Conservation (phyloP, 2,888 invertebrate genomes). For the Drosophila emarginata region DNA sequence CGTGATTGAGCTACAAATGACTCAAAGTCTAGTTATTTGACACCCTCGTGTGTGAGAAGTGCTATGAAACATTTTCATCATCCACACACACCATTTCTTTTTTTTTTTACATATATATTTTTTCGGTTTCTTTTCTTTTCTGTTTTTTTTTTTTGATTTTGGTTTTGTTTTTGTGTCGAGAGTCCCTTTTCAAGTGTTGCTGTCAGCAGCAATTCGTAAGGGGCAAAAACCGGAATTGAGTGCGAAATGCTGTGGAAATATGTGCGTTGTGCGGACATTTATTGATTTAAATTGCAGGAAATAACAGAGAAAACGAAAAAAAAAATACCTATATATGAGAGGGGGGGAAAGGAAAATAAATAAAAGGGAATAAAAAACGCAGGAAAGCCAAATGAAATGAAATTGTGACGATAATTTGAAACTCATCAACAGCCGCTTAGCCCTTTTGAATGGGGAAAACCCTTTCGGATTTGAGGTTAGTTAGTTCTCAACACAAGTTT, state of each 20-base stretch:
- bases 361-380: background rate
- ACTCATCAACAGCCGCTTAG: conserved; percentile 31
- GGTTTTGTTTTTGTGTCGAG: background rate
- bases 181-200: conserved; percentile 18
- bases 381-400: conserved; percentile 2
- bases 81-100: conserved; percentile 13
- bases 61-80: conserved; percentile 33
- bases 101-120: background rate
- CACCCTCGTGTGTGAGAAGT: conserved; percentile 9
- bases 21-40: conserved; percentile 22
- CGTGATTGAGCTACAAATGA: conserved; percentile 61
- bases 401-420: conserved; percentile 37
- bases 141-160: background rate
- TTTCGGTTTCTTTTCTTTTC: too few relatives aligned
- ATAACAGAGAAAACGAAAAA: conserved; percentile 1
- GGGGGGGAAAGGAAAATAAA: background rate
- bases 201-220: conserved; percentile 12
- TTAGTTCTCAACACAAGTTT: background rate
- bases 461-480: conserved; percentile 1
- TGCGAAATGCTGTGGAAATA: conserved; percentile 32
- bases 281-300: conserved; percentile 56
- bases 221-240: conserved; percentile 5
- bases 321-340: background rate
- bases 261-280: conserved; percentile 37
- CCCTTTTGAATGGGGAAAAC: background rate